A percentile compares a stretch with the other conserved stretches of the same genome.
These are phyloP conservation scores for Pseudococcus jackbeardsleyi DNA, from an alignment of 2,888 invertebrate genomes.

Conservation along the genomic window DNA sequence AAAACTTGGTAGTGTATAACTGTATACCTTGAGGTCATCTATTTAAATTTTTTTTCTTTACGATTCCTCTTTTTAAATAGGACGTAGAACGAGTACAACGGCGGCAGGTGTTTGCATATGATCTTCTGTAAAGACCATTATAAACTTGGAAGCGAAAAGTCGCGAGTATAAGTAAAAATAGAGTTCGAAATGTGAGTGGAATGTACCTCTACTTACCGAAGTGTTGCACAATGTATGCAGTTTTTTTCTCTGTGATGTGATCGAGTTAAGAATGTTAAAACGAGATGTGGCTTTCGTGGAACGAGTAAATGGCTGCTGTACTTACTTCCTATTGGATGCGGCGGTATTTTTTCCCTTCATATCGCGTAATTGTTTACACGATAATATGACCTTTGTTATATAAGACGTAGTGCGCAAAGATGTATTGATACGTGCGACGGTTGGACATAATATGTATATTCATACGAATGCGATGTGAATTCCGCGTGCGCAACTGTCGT, in stretches of 20 bases:
- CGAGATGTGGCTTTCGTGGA: background rate
- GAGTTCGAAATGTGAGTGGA: background rate
- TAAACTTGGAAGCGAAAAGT: background rate
- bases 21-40: background rate
- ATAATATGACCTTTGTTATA: background rate
- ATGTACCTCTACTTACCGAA: background rate
- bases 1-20: background rate
- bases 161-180: background rate
- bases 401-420: background rate
- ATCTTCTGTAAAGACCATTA: background rate
- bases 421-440: background rate
- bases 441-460: background rate
- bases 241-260: background rate
- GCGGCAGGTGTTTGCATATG: background rate
- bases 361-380: slow-evolving; percentile 14
- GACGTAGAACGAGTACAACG: background rate
- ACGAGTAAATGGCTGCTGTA: background rate
- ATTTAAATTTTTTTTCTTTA: background rate
- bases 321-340: background rate
- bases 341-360: background rate
- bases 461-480: background rate
- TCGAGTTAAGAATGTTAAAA: background rate
- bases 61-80: background rate
- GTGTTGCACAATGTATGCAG: slow-evolving; percentile 16
- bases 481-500: background rate